Conservation (phyloP, 2,888 invertebrate genomes). For the Nemotelus pantherinus region DNA sequence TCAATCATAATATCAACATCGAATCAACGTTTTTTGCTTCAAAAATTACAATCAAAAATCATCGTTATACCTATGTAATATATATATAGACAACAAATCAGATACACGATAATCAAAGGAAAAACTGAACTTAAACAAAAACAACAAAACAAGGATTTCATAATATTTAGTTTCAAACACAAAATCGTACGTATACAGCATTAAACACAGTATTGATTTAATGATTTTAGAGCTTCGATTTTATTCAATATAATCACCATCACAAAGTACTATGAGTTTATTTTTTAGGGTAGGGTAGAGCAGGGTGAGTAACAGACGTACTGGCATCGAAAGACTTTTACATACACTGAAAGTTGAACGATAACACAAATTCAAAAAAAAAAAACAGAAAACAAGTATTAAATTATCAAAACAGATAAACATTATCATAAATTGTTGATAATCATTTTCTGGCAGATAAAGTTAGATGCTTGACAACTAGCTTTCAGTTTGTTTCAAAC, state of each 20-base stretch:
- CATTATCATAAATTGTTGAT: too few relatives aligned
- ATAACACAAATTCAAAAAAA: too few relatives aligned
- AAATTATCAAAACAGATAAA: too few relatives aligned
- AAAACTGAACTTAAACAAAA: not conserved
- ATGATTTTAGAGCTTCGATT: slow-evolving; percentile 45
- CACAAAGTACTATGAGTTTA: slow-evolving; percentile 28
- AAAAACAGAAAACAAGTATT: too few relatives aligned
- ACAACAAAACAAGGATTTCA: not conserved
- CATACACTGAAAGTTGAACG: not conserved
- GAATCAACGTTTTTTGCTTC: not conserved
- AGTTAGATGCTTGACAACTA: too few relatives aligned
- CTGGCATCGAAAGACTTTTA: not conserved
- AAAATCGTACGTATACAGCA: not conserved
- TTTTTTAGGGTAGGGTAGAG: slow-evolving; percentile 12
- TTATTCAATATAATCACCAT: slow-evolving; percentile 24
- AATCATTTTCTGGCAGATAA: too few relatives aligned
- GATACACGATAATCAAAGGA: slow-evolving; percentile 8
- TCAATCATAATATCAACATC: slow-evolving; percentile 27
- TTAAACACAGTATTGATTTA: slow-evolving; percentile 10
- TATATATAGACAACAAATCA: not conserved
- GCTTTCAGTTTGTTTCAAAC: too few relatives aligned
- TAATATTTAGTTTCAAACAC: not conserved
- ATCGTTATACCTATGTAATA: not conserved
- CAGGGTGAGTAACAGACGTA: slow-evolving; percentile 7
- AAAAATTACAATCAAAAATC: not conserved